These are phyloP conservation scores for Noctuana brunneofusca DNA, from an alignment of 2,888 invertebrate genomes.

Conservation along the genomic window DNA sequence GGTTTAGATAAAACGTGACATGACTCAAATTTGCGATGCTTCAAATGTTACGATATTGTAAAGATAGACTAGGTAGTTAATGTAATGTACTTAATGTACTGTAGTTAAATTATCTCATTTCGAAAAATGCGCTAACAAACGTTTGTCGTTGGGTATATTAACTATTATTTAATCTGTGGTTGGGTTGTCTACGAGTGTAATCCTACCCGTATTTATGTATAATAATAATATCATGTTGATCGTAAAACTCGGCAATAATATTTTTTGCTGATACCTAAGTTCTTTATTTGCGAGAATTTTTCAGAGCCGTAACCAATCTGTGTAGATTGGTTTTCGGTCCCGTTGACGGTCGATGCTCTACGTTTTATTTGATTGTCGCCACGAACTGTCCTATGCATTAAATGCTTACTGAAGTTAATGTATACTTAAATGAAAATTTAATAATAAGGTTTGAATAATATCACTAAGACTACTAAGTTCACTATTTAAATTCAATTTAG, in stretches of 20 bases:
- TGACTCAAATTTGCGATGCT: no score
- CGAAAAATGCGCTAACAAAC: no score
- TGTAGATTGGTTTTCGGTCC: conserved; percentile 42
- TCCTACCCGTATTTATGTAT: neutral
- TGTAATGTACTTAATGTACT: no score
- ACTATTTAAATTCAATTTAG: no score
- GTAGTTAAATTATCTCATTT: no score
- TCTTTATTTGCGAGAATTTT: conserved; percentile 34
- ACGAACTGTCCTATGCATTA: no score
- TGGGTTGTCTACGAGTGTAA: neutral
- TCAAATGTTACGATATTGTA: neutral
- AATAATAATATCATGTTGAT: no score
- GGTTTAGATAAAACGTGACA: no score
- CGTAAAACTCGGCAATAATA: conserved; percentile 14
- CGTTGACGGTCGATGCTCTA: conserved; percentile 37
- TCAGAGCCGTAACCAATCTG: conserved; percentile 45
- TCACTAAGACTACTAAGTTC: no score
- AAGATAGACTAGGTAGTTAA: neutral
- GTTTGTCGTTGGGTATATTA: neutral
- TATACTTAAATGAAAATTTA: no score
- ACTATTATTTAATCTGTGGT: neutral
- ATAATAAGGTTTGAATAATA: no score
- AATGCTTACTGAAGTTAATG: neutral
- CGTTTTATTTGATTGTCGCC: no score
- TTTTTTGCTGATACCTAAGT: conserved; percentile 20